Evolutionary conservation across 2,888 invertebrate species (phyloP).

Genomic region (Apoda limacodes): DNA sequence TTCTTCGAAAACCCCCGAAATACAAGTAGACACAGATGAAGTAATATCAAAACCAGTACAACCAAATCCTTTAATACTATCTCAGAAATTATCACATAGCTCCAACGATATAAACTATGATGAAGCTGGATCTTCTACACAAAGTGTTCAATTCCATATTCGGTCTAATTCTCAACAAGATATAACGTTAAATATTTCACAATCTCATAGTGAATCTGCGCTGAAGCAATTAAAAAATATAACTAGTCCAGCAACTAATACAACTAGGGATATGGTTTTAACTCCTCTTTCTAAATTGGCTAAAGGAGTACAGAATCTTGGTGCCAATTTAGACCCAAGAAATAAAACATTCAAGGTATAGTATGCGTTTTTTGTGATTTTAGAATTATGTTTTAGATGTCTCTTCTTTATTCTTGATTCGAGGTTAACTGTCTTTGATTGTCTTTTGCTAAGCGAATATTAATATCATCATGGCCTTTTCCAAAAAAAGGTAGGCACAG

Average conservation of each 20-base stretch:
- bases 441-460: no score
- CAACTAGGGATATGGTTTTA: constrained; percentile 75
- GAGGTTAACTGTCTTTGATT: no score
- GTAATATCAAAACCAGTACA: constrained; percentile 54
- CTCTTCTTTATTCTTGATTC: no score
- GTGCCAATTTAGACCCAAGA: constrained; percentile 87
- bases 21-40: constrained; percentile 56
- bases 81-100: constrained; percentile 77
- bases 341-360: no score
- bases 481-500: no score
- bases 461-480: no score
- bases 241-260: constrained; percentile 74
- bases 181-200: constrained; percentile 76
- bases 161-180: constrained; percentile 75
- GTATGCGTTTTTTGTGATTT: no score
- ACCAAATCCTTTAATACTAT: constrained; percentile 65
- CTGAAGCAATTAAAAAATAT: constrained; percentile 75
- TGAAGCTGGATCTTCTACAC: constrained; percentile 21
- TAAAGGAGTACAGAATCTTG: constrained; percentile 86
- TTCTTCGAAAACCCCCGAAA: constrained; percentile 71
- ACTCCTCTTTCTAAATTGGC: constrained; percentile 87
- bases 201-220: constrained; percentile 85
- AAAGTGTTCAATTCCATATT: constrained; percentile 37
- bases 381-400: no score
- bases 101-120: constrained; percentile 73